Evolutionary conservation across 2,797 vertebrate species (phyloP), one percentile per base, ranked within the genome.

Genomic region (Rhinella marina): DNA sequence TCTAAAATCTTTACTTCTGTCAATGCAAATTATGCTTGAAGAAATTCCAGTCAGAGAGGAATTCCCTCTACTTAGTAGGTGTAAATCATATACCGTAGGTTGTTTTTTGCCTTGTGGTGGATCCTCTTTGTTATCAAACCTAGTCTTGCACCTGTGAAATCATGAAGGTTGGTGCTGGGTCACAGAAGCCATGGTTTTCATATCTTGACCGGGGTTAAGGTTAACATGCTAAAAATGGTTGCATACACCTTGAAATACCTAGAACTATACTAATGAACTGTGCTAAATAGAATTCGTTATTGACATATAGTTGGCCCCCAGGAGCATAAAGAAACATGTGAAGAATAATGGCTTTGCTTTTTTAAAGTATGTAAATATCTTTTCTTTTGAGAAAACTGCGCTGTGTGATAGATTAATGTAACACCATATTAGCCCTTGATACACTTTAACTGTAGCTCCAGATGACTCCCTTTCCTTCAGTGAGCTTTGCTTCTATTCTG

Each of bases 401-500:
- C 19, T 16, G 5, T 76, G 23, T 76, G 48, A 76, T 82, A 50
- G n/a, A 41, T 66, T 83, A 82, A 77, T 66, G 16, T 78, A 57
- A 52, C n/a, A 76, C 48, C 57, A 70, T 50, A 72, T 32, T 52
- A 79, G 73, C 54, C 27, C 25, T 84, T 72, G 21, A 56, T 68
- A 84, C 77, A 78, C 73, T 72, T 81, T 59, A 21, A 57, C 25
- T 79, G 78, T 54, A 56, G 66, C 29, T 62, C 32, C 19, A 73
- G 52, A 25, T 23, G 29, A 64, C 7, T 82, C 0, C 11, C 10
- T 91, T 90, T 88, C 27, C 3, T 91, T 73, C 7, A 82, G 48
- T 17, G 73, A 84, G 21, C 50, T 80, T 32, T 84, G 29, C 29
- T 86, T 68, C 70, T 57, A 76, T 86, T 89, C 70, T 32, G 68